Percentiles rank a stretch among this genome's conserved stretches.
Conservation (phyloP, 2,113 vertebrate species). For the Microcebus griseorufus region DNA sequence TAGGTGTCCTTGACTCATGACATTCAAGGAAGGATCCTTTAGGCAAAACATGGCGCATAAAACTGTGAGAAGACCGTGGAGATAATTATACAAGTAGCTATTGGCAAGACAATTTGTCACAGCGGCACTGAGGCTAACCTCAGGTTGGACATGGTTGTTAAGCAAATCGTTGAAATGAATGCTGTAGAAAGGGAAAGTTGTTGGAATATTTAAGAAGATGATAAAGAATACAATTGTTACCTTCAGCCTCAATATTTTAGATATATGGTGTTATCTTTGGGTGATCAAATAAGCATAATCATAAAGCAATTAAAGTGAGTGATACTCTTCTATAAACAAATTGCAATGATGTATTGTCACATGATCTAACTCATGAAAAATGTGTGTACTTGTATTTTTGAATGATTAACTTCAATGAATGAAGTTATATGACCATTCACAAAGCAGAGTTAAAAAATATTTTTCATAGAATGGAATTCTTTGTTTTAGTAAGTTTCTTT, state of each 20-base stretch:
- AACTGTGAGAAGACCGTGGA: not conserved
- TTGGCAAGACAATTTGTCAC: constrained; percentile 43
- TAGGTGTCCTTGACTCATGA: constrained; percentile 34
- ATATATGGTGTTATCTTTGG: not conserved
- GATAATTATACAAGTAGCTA: constrained; percentile 39
- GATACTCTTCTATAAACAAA: constrained; percentile 12
- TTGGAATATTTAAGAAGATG: not conserved
- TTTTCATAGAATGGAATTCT: not conserved
- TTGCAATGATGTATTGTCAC: not conserved
- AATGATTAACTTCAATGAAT: constrained; percentile 10
- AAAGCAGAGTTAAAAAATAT: not conserved
- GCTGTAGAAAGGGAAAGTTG: constrained; percentile 18
- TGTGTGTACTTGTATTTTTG: not conserved
- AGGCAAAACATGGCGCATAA: not conserved
- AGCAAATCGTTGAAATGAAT: constrained; percentile 39
- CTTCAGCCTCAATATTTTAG: not conserved
- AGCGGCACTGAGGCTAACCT: not conserved
- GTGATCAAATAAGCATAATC: constrained; percentile 21
- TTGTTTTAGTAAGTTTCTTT: constrained; percentile 23
- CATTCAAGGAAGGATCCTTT: constrained; percentile 31
- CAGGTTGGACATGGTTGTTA: constrained; percentile 11
- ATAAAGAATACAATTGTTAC: not conserved
- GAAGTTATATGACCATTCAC: not conserved
- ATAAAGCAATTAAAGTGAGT: constrained; percentile 13
- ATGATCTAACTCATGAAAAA: not conserved